Percentiles rank a stretch among this genome's conserved stretches.
Conservation (phyloP, 1,140 invertebrate genomes). For the Pseudachorutes palmiensis region DNA sequence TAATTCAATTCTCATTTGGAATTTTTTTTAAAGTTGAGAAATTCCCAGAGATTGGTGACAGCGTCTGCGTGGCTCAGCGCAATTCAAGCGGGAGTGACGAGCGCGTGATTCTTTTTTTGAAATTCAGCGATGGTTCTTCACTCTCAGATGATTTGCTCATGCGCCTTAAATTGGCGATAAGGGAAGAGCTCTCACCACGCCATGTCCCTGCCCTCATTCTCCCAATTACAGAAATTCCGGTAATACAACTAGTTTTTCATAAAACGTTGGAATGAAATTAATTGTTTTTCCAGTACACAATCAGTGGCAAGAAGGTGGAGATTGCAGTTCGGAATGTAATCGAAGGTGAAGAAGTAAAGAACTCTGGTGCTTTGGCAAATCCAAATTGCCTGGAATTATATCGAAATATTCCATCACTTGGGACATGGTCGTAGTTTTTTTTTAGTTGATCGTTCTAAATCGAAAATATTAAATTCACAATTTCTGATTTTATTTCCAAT, state of each 20-base stretch:
- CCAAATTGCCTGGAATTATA: slow-evolving; percentile 38
- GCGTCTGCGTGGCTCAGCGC: slow-evolving; percentile 49
- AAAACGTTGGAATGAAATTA: neutral
- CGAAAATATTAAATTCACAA: neutral
- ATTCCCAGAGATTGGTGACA: slow-evolving; percentile 49
- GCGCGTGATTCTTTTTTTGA: slow-evolving; percentile 51
- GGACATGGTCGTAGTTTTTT: slow-evolving; percentile 26
- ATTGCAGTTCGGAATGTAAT: slow-evolving; percentile 51
- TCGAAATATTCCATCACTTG: slow-evolving; percentile 35
- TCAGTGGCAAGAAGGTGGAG: slow-evolving; percentile 55
- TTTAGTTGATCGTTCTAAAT: no score
- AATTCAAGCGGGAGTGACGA: slow-evolving; percentile 44
- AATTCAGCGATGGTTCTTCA: slow-evolving; percentile 44
- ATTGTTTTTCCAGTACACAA: slow-evolving; percentile 49
- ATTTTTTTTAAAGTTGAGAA: slow-evolving; percentile 45
- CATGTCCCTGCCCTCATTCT: slow-evolving; percentile 50
- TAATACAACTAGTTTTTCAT: no score
- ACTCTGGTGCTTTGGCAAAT: slow-evolving; percentile 38
- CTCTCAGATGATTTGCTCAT: slow-evolving; percentile 44
- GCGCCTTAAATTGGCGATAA: slow-evolving; percentile 44
- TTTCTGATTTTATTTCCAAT: neutral
- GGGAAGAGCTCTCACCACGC: slow-evolving; percentile 46
- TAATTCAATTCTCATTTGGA: no score
- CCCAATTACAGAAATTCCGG: slow-evolving; percentile 49
- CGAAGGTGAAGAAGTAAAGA: slow-evolving; percentile 42